These are phyloP conservation scores for Gallirallus australis DNA, from an alignment of 2,797 vertebrate genomes.

Conservation along the genomic window DNA sequence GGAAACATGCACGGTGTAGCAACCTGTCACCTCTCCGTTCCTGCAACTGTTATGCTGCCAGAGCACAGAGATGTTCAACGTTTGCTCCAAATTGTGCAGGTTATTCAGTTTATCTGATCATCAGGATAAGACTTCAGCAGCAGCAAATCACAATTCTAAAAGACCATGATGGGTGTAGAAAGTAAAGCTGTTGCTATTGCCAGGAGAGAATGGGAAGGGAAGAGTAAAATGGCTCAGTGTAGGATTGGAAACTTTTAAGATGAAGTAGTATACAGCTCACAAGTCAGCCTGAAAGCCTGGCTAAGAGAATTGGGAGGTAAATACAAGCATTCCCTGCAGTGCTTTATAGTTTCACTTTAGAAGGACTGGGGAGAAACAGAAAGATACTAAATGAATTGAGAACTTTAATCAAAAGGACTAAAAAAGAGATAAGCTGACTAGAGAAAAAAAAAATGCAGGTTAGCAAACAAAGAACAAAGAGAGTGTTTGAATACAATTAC, in stretches of 20 bases:
- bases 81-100: not conserved
- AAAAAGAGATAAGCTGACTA: slow-evolving; percentile 69
- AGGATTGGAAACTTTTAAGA: not conserved
- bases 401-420: slow-evolving; percentile 69
- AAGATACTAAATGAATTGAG: slow-evolving; percentile 70
- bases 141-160: slow-evolving; percentile 8
- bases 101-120: not conserved
- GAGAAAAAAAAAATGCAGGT: slow-evolving; percentile 57
- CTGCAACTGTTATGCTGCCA: not conserved
- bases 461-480: slow-evolving; percentile 76
- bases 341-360: slow-evolving; percentile 70
- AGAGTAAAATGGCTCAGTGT: not conserved
- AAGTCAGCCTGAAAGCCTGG: slow-evolving; percentile 57
- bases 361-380: slow-evolving; percentile 63
- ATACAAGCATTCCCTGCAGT: slow-evolving; percentile 73
- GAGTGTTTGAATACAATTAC: slow-evolving; percentile 71
- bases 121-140: not conserved
- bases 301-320: slow-evolving; percentile 53
- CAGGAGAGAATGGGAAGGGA: not conserved
- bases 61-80: not conserved
- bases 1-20: not conserved
- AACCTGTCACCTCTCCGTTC: not conserved
- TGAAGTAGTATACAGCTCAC: slow-evolving; percentile 14
- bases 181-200: not conserved
- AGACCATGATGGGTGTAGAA: not conserved